These are phyloP conservation scores for Coregonus sp. DNA, from an alignment of 2,797 vertebrate genomes.

Conservation along the genomic window DNA sequence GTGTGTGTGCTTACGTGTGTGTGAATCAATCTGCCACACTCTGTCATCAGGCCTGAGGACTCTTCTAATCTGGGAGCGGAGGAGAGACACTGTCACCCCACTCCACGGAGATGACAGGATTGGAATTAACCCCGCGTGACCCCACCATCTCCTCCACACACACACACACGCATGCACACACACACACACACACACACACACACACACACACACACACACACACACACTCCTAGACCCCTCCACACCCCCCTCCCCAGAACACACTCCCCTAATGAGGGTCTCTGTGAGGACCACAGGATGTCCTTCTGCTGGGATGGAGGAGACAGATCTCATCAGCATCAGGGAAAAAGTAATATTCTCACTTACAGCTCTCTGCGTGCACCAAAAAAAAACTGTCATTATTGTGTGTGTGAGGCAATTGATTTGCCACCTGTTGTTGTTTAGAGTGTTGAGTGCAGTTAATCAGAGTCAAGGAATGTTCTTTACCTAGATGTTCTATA, in stretches of 20 bases:
- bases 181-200: no score
- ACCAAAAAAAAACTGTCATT: slow-evolving; percentile 49
- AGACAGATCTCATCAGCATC: slow-evolving; percentile 59
- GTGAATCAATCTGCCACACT: slow-evolving; percentile 49
- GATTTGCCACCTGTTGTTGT: slow-evolving; percentile 59
- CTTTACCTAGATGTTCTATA: slow-evolving; percentile 56
- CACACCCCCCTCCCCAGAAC: slow-evolving; percentile 51
- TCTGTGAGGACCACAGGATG: slow-evolving; percentile 52
- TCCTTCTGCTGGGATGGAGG: slow-evolving; percentile 43
- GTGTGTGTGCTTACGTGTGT: not conserved
- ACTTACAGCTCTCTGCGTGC: slow-evolving; percentile 48
- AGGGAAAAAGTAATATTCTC: slow-evolving; percentile 59
- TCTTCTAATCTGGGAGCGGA: slow-evolving; percentile 68
- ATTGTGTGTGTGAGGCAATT: slow-evolving; percentile 42
- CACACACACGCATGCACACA: no score
- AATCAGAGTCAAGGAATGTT: slow-evolving; percentile 64
- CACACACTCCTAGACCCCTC: no score
- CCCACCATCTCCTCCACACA: slow-evolving; percentile 41
- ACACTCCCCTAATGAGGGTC: slow-evolving; percentile 69
- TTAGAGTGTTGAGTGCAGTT: slow-evolving; percentile 37
- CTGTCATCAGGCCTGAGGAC: slow-evolving; percentile 60
- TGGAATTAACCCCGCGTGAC: slow-evolving; percentile 75
- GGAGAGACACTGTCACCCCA: slow-evolving; percentile 71
- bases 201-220: no score
- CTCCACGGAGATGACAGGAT: slow-evolving; percentile 68